Evolutionary conservation across 1,140 invertebrate genomes (phyloP), one percentile per base, ranked within the genome.

Genomic region (Hermatobates lingyangjiaoensis): DNA sequence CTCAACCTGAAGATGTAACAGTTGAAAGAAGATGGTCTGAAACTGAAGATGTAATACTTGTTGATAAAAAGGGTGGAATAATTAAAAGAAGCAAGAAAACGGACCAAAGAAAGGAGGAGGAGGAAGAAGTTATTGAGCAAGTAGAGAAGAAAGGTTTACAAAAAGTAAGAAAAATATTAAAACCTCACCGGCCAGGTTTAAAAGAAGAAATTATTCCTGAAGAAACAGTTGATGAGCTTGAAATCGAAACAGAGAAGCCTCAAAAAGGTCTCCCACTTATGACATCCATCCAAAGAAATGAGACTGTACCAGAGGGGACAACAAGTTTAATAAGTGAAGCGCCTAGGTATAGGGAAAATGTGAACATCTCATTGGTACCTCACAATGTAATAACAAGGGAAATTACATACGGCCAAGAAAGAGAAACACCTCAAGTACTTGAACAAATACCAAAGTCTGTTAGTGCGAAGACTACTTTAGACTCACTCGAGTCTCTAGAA

Each of bases 401-500:
- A 38, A 57, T 63, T 18, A 68, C 67, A 52, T 64, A 65, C 61
- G 64, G 65, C 15, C 59, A 67, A 21, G 70, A 77, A 58, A 71
- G 77, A 55, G 61, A 69, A 53, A 63, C 63, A 27, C 61, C 64
- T 20, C 68, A 68, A 55, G 14, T 45, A 14, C 34, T 30, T 14
- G 14, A 25, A n/a, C 51, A 40, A 14, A 44, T 45, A 26, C 59
- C 59, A 2, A 59, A 66, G 45, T 61, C 69, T 53, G 61, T 68
- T 26, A 72, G 62, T 56, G 77, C 74, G 23, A 24, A 48, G 30
- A 58, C 73, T 38, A 67, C 69, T 23, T 60, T 81, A 25, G 70
- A 72, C 52, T 63, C 72, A 25, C 58, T 72, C 5, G 75, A 80
- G 60, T 67, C 77, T 2, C 70, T 75, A 58, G 65, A 75, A 54